Conservation (phyloP, 2,113 vertebrate genomes). For the Festucalex cinctus region DNA sequence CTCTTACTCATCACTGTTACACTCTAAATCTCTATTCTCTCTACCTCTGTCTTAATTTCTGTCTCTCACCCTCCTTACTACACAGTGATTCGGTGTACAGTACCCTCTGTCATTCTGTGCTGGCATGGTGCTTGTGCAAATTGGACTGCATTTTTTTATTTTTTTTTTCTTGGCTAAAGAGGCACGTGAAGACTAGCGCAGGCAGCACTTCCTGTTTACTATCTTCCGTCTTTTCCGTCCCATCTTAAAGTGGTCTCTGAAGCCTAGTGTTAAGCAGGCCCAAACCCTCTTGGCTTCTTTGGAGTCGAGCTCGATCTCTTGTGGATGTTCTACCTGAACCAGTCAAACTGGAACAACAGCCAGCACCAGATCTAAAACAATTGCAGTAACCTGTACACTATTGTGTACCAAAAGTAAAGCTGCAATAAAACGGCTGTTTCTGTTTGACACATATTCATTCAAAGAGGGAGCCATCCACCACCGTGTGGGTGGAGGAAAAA, state of each 20-base stretch:
- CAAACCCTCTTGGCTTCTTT: constrained; percentile 30
- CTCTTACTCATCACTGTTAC: constrained; percentile 74
- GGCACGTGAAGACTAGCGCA: constrained; percentile 98
- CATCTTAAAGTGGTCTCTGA: constrained; percentile 42
- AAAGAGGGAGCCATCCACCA: constrained; percentile 6
- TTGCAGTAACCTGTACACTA: too few relatives aligned
- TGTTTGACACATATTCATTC: background rate
- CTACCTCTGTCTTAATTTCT: constrained; percentile 75
- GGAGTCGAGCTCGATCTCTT: constrained; percentile 18
- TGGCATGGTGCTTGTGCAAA: constrained; percentile 99
- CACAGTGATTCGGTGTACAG: constrained; percentile 99
- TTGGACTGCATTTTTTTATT: constrained; percentile 96
- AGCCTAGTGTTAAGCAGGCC: constrained; percentile 61
- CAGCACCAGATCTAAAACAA: background rate
- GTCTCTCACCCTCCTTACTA: constrained; percentile 89
- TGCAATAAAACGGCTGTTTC: background rate
- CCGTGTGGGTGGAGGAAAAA: constrained; percentile 30
- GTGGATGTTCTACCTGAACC: constrained; percentile 11
- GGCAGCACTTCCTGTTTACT: constrained; percentile 73
- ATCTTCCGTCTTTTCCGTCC: constrained; percentile 43
- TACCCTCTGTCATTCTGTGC: constrained; percentile 98
- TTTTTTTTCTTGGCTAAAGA: constrained; percentile 89
- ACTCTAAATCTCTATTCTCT: constrained; percentile 80
- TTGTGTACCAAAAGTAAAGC: constrained; percentile 3
- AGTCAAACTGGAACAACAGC: background rate